phyloP scores from a whole-genome alignment of 1,140 invertebrate genomes.

The Diorhabda carinulata region DNA sequence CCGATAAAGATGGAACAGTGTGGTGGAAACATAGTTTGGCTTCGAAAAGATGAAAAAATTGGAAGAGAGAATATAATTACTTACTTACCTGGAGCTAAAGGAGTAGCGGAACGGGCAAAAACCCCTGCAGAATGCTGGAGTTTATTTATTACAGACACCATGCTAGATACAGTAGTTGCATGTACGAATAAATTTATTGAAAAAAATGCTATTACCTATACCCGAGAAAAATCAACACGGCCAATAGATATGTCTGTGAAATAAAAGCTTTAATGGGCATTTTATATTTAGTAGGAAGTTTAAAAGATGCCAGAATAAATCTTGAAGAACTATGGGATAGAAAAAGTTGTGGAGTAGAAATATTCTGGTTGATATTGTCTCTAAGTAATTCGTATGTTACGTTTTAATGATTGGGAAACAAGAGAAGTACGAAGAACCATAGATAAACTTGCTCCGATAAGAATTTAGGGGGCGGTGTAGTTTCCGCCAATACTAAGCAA shows the following conservation, averaged over 20 bases:
- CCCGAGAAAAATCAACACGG: conserved; percentile 22
- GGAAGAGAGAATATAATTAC: background rate
- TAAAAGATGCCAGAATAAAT: conserved; percentile 48
- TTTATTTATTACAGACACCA: conserved; percentile 29
- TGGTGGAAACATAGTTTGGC: too few relatives aligned
- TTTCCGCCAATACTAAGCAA: conserved; percentile 16
- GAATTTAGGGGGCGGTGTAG: conserved; percentile 27
- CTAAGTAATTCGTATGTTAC: conserved; percentile 49
- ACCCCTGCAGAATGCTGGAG: conserved; percentile 30
- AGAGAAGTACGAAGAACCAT: conserved; percentile 36
- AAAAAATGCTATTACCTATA: conserved; percentile 23
- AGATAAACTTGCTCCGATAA: conserved; percentile 24
- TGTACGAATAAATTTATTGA: conserved; percentile 32
- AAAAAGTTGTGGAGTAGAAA: conserved; percentile 47
- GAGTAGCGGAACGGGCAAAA: conserved; percentile 24
- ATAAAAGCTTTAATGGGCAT: conserved; percentile 53
- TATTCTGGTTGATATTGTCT: conserved; percentile 49
- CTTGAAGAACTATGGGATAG: conserved; percentile 50
- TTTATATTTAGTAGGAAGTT: conserved; percentile 50
- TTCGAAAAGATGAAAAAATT: too few relatives aligned
- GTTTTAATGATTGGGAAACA: conserved; percentile 49
- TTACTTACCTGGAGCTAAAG: conserved; percentile 24
- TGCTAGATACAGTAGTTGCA: conserved; percentile 32
- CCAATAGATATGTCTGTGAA: conserved; percentile 45
- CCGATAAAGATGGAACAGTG: too few relatives aligned